Conservation (phyloP, 2,888 invertebrate genomes). For the Cosmorhoe ocellata region DNA sequence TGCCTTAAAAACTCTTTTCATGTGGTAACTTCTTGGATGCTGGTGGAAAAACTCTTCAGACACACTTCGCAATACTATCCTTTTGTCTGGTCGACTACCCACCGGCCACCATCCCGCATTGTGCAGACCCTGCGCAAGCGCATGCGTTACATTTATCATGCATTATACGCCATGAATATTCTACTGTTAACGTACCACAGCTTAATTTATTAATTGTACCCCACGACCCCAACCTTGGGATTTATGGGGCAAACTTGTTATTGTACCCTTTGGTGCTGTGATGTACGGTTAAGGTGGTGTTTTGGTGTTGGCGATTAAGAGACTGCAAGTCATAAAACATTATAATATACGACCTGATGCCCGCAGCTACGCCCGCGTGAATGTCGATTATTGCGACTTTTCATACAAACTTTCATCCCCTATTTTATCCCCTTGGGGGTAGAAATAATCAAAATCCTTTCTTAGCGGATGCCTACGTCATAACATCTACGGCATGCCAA, state of each 20-base stretch:
- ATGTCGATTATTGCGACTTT: too few relatives aligned
- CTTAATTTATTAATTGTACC: conserved; percentile 75
- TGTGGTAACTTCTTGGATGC: too few relatives aligned
- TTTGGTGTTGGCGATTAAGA: neutral
- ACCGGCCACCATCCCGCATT: conserved; percentile 31
- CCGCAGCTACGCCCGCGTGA: too few relatives aligned
- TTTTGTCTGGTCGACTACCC: neutral
- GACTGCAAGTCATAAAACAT: too few relatives aligned
- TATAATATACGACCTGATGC: too few relatives aligned
- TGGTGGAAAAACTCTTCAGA: too few relatives aligned
- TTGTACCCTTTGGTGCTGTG: conserved; percentile 34
- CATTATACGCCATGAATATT: conserved; percentile 74
- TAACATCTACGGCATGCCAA: too few relatives aligned
- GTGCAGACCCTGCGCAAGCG: conserved; percentile 44
- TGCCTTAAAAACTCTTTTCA: too few relatives aligned
- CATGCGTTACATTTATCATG: conserved; percentile 73
- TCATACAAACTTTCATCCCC: too few relatives aligned
- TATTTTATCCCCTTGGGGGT: too few relatives aligned
- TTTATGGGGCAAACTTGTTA: conserved; percentile 59
- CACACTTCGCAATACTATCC: conserved; percentile 3
- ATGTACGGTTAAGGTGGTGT: conserved; percentile 19
- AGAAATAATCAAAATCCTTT: too few relatives aligned
- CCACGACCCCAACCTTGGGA: conserved; percentile 54
- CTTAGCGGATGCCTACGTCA: too few relatives aligned
- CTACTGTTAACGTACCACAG: conserved; percentile 58